These are phyloP conservation scores for Bombus superbus DNA, from an alignment of 1,140 invertebrate genomes.

Conservation along the genomic window DNA sequence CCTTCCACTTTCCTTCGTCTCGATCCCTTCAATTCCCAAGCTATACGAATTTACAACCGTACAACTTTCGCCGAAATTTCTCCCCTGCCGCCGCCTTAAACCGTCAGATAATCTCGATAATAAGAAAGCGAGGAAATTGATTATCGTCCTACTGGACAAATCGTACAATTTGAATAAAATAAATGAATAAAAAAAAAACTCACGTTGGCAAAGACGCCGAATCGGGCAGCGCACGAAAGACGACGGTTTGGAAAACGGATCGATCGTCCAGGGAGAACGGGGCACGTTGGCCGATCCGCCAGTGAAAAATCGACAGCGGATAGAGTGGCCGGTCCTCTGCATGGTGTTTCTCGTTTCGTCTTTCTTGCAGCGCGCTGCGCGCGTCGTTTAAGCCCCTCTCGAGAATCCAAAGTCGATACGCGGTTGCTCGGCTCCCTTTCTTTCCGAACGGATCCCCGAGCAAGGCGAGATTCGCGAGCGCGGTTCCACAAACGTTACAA, in stretches of 20 bases:
- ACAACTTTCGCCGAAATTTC: too few relatives aligned
- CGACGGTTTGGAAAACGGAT: neutral
- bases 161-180: too few relatives aligned
- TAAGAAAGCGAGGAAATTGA: too few relatives aligned
- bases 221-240: neutral
- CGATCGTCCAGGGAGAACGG: neutral
- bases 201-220: neutral
- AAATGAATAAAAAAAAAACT: neutral
- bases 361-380: neutral
- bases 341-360: neutral
- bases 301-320: neutral
- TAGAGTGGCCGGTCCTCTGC: too few relatives aligned
- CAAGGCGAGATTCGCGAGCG: too few relatives aligned
- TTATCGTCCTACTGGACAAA: too few relatives aligned
- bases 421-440: neutral
- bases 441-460: too few relatives aligned
- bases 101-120: too few relatives aligned
- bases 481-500: too few relatives aligned
- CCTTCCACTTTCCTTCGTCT: neutral
- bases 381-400: slow-evolving; percentile 6
- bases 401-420: slow-evolving; percentile 28
- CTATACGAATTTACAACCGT: too few relatives aligned
- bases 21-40: neutral
- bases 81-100: too few relatives aligned
- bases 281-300: neutral